Base-by-base conservation (phyloP, 2,888 invertebrate genomes). In the Pseudococcus longispinus region DNA sequence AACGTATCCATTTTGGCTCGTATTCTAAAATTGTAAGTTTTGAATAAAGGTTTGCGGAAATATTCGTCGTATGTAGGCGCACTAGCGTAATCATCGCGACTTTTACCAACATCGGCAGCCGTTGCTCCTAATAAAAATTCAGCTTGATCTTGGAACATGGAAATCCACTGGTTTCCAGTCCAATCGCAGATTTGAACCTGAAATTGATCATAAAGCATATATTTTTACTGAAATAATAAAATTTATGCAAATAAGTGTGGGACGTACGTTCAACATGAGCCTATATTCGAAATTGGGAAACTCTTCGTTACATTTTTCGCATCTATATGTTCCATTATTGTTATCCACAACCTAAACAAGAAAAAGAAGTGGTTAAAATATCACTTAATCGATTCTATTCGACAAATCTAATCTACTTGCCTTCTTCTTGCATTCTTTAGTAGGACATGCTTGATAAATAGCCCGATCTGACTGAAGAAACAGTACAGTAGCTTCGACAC, bases 391-490 rank as follows among this genome's bases (percentile, higher is more conserved):
- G 3, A 29, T 55, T 18, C 23, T n/a, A 70, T 23, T 20, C 9
- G 0, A 20, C 37, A 37, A 37, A 37, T 37, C 37, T 37, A 60
- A 60, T 8, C 9, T 23, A 32, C 70, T 26, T 2, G 8, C 92
- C 91, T 99, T 99, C 91, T 99, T 99, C 90, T 98, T 98, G 91
- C 99, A 99, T 85, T 94, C 94, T 1, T 95, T 93, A 84, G 93
- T 93, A 0, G 98, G 96, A 89, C 99, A 99, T 0, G 98, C 96
- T 91, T 95, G 95, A 91, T 99, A 99, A 86, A 97, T 91, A 4
- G 95, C 94, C 91, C 96, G 98, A 88, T 97, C 97, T 9, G 94
- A 92, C 90, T 94, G 94, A 23, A 97, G 92, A 90, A 95, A 93
- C 80, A 95, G 93, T 42, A 98, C 92, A 0, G 95, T 95, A 0